Evolutionary conservation across 2,113 vertebrate species (phyloP).

Genomic region (Tenebrosternarchus preto): DNA sequence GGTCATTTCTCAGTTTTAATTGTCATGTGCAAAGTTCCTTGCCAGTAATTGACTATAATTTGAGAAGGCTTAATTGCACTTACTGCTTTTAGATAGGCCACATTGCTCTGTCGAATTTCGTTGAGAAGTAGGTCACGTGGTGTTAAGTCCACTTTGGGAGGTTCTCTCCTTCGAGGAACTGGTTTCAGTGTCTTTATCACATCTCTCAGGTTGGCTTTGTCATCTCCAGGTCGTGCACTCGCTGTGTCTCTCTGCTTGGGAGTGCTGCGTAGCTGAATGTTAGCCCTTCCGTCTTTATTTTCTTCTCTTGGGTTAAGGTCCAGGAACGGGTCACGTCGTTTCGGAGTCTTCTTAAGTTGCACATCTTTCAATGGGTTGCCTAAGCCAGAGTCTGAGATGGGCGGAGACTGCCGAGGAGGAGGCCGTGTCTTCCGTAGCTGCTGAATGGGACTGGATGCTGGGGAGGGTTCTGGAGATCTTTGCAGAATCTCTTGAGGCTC

Average conservation of each 20-base stretch:
- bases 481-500: conserved; percentile 58
- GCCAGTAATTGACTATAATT: neutral
- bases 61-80: conserved; percentile 51
- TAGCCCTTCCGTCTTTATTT: conserved; percentile 74
- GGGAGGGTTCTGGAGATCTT: conserved; percentile 59
- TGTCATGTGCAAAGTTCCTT: neutral
- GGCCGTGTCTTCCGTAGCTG: conserved; percentile 14
- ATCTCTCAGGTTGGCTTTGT: conserved; percentile 85
- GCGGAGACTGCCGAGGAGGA: conserved; percentile 41
- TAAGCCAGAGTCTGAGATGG: conserved; percentile 51
- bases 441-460: conserved; percentile 44
- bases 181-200: conserved; percentile 93
- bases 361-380: conserved; percentile 63
- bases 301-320: conserved; percentile 67
- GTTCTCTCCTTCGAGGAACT: conserved; percentile 81
- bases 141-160: conserved; percentile 85
- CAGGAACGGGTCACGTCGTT: conserved; percentile 69
- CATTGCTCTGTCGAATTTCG: conserved; percentile 90
- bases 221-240: conserved; percentile 63
- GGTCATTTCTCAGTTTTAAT: neutral
- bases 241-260: conserved; percentile 50
- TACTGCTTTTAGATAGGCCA: conserved; percentile 91
- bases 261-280: conserved; percentile 72
- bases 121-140: conserved; percentile 87
- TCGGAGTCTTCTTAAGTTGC: conserved; percentile 75